Conservation (phyloP, 2,113 vertebrate species). For the Xiphorhynchus elegans region DNA sequence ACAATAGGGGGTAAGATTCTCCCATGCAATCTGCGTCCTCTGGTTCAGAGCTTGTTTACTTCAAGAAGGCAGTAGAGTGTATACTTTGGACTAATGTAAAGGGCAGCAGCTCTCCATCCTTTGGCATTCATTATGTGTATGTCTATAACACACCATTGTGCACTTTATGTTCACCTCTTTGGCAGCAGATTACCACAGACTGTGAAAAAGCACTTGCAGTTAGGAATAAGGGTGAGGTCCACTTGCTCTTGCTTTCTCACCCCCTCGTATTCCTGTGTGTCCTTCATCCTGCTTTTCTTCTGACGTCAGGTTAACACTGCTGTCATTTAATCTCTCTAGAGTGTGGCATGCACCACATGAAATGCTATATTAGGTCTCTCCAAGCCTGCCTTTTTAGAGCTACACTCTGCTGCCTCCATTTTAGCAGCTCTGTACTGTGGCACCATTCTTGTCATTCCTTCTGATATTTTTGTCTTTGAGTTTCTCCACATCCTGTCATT, state of each 20-base stretch:
- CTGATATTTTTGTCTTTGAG: constrained; percentile 61
- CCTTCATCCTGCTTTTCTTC: not conserved
- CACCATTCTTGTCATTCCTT: constrained; percentile 35
- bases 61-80: not conserved
- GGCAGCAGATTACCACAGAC: not conserved
- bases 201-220: not conserved
- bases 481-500: constrained; percentile 61
- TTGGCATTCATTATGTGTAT: rapidly evolving
- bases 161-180: not conserved
- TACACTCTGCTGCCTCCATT: not conserved
- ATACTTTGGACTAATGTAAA: not conserved
- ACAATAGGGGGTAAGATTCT: not conserved
- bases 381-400: not conserved
- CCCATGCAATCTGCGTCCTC: not conserved
- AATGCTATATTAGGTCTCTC: not conserved
- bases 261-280: not conserved
- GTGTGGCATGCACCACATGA: not conserved
- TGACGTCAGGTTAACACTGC: rapidly evolving
- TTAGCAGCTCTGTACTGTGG: not conserved
- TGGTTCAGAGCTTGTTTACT: not conserved
- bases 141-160: not conserved
- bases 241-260: not conserved
- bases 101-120: not conserved
- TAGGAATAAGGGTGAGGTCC: not conserved
- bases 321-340: not conserved